A percentile compares a stretch with the other conserved stretches of the same genome.
Conservation (phyloP, 2,888 invertebrate species). For the Parapristionchus giblindavisi region DNA sequence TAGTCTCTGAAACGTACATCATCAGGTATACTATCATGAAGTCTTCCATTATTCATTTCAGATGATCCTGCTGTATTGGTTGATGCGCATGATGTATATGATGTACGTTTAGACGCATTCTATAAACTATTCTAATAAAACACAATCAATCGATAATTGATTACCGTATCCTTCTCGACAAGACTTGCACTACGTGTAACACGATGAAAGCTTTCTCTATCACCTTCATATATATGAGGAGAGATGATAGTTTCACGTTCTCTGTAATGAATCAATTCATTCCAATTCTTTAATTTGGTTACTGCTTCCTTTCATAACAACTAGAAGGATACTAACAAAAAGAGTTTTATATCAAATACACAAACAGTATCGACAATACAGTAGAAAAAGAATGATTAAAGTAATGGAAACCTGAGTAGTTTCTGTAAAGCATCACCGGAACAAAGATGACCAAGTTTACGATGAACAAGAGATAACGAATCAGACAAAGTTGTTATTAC, state of each 20-base stretch:
- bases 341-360: too few species aligned
- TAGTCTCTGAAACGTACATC: slow-evolving; percentile 28
- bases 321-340: too few species aligned
- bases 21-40: slow-evolving; percentile 38
- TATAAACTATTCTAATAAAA: not conserved
- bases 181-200: slow-evolving; percentile 40
- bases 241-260: slow-evolving; percentile 32
- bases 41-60: slow-evolving; percentile 17
- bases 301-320: not conserved
- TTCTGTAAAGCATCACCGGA: slow-evolving; percentile 24
- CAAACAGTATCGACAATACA: not conserved
- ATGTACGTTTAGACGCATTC: slow-evolving; percentile 42
- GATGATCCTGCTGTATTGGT: slow-evolving; percentile 39
- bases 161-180: slow-evolving; percentile 25
- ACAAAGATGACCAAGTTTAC: slow-evolving; percentile 19
- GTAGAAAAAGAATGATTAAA: not conserved
- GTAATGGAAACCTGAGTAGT: slow-evolving; percentile 6
- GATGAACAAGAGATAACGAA: slow-evolving; percentile 36
- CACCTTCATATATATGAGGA: slow-evolving; percentile 33
- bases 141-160: not conserved
- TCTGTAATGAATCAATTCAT: not conserved
- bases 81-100: slow-evolving; percentile 43
- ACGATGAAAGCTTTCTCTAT: slow-evolving; percentile 26
- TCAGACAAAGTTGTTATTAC: slow-evolving; percentile 22
- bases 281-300: not conserved